phyloP scores from a whole-genome alignment of 2,888 invertebrate species.

The Conomelus anceps region DNA sequence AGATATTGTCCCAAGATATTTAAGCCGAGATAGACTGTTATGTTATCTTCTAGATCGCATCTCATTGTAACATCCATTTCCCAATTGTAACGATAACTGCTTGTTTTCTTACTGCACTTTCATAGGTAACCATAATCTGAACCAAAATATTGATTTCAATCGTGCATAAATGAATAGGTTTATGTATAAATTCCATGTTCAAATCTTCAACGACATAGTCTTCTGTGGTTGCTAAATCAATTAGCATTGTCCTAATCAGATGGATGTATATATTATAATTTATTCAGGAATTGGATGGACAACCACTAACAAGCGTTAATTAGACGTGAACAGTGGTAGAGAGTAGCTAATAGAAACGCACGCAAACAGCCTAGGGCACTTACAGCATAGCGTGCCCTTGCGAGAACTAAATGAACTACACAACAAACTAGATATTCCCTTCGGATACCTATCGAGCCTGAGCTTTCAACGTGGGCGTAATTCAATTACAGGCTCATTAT shows the following conservation, averaged over 20 bases:
- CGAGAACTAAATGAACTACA: not conserved
- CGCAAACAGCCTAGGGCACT: not conserved
- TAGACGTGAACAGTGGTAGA: not conserved
- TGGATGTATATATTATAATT: not conserved
- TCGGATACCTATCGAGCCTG: not conserved
- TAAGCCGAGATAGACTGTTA: too few relatives aligned
- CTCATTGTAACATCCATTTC: too few relatives aligned
- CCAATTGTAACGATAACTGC: too few relatives aligned
- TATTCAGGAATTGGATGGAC: not conserved
- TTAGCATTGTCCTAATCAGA: not conserved
- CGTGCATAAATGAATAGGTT: not conserved
- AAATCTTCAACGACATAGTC: not conserved
- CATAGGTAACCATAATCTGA: too few relatives aligned
- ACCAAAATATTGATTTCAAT: too few relatives aligned
- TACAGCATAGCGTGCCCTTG: not conserved
- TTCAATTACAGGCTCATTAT: not conserved
- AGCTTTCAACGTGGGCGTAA: not conserved
- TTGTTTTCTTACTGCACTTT: too few relatives aligned
- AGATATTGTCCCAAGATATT: too few relatives aligned
- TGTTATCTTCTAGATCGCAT: too few relatives aligned
- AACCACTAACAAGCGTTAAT: not conserved
- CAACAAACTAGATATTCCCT: not conserved
- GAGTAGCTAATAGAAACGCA: not conserved
- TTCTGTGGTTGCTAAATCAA: not conserved
- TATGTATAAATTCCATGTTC: not conserved